Conservation (phyloP, 2,888 invertebrate species). For the Apomyelois bistriatella region DNA sequence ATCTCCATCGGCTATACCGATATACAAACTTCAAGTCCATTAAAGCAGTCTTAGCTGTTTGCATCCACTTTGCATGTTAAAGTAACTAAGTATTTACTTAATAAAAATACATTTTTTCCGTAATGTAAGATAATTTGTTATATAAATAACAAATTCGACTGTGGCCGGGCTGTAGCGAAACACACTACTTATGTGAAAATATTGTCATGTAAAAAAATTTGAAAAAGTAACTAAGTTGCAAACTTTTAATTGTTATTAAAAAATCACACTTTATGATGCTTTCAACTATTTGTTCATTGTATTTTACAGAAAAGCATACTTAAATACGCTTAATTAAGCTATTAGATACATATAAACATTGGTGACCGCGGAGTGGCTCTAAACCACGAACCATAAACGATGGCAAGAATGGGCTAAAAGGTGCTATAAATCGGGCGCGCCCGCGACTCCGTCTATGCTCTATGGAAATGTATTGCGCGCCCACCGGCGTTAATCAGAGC, state of each 20-base stretch:
- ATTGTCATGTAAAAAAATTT: no score
- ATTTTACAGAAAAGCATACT: neutral
- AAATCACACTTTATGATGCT: no score
- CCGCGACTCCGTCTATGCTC: conserved; percentile 28
- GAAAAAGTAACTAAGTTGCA: no score
- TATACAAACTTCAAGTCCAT: conserved; percentile 35
- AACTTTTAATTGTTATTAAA: no score
- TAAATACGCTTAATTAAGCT: conserved; percentile 8
- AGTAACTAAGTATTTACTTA: conserved; percentile 18
- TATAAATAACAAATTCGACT: no score
- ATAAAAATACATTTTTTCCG: conserved; percentile 22
- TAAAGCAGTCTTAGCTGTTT: conserved; percentile 28
- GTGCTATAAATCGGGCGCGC: conserved; percentile 70
- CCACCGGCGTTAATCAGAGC: conserved; percentile 72
- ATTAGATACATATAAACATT: conserved; percentile 4
- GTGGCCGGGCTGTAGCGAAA: no score
- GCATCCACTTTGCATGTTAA: conserved; percentile 22
- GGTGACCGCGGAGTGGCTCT: conserved; percentile 12
- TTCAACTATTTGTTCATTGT: neutral
- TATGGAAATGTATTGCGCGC: conserved; percentile 66
- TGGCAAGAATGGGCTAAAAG: conserved; percentile 37
- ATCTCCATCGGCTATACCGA: conserved; percentile 28
- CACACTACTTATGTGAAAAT: no score
- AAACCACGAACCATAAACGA: conserved; percentile 18
- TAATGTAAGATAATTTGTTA: no score